phyloP scores from a whole-genome alignment of 2,888 invertebrate species.

The Oithona nana region DNA sequence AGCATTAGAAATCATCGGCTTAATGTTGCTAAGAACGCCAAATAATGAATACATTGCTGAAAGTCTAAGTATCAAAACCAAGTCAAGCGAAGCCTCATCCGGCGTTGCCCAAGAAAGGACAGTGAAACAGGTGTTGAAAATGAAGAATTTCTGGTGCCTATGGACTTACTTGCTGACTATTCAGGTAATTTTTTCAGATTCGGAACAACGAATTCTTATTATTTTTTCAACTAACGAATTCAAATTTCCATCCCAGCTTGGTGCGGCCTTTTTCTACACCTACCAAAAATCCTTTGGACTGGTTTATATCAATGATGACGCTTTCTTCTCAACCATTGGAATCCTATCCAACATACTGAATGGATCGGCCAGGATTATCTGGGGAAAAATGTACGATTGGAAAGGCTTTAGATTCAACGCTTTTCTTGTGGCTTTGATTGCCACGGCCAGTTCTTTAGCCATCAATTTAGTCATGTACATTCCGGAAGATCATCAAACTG shows the following conservation, averaged over 20 bases:
- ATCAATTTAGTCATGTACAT: neutral
- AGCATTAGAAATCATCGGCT: neutral
- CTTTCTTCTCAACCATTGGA: neutral
- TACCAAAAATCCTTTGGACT: conserved; percentile 9
- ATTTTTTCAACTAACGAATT: too few relatives aligned
- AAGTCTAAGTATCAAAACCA: too few relatives aligned
- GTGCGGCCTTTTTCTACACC: neutral
- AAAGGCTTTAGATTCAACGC: neutral
- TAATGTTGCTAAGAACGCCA: too few relatives aligned
- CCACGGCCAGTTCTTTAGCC: neutral
- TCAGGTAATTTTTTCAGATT: neutral
- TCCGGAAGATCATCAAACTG: neutral
- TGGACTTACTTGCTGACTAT: neutral
- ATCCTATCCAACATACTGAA: neutral
- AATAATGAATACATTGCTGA: too few relatives aligned
- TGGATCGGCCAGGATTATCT: neutral
- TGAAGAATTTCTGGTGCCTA: neutral
- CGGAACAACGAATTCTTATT: too few relatives aligned
- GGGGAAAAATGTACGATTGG: conserved; percentile 8
- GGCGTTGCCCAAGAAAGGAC: too few relatives aligned
- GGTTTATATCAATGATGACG: conserved; percentile 3
- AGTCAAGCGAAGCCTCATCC: too few relatives aligned
- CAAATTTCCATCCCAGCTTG: too few relatives aligned
- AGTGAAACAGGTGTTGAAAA: neutral
- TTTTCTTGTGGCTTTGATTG: neutral